Base-by-base conservation (phyloP, 2,797 vertebrate species). In the Xenopus petersii region DNA sequence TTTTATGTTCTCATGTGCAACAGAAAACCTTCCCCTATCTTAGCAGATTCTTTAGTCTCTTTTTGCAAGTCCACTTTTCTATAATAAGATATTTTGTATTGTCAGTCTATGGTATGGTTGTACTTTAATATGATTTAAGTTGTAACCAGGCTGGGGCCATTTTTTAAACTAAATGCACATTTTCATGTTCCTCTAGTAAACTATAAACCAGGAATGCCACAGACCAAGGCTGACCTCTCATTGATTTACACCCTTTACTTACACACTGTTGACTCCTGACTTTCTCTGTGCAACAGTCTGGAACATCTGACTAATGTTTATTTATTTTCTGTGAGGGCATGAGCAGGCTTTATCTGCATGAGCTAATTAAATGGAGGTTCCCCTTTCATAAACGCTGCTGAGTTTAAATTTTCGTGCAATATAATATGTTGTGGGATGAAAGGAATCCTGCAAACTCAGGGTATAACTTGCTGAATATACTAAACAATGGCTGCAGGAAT, bases 321-420 rank as follows among this genome's bases (percentile, higher is more conserved):
- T 30, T 30, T 76, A 71, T 76, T 26, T 51, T 76, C 71, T 66
- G 12, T 36, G 36, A 42, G 36, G 36, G 26, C 11, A 3, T 49
- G 42, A 1, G 13, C 51, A 47, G 55, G 54, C 21, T 63, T 54
- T 30, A 61, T 63, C 65, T 64, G 58, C 58, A 46, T n/a, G 13
- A 56, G 63, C 71, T 24, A 71, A 76, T 76, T 71, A 66, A n/a
- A 15, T 46, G 46, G 30, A 76, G 42, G 16, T 64, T 70, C 12
- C 58, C n/a, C 12, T 65, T 56, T 16, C 42, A 17, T 36, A 60
- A 65, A 66, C 65, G 24, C 42, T 67, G 63, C 64, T 55, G 68
- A 42, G 36, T 76, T 64, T 64, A 64, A 17, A n/a, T 36, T 64
- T 46, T n/a, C 24, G 12, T 66, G 24, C 64, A 17, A 47, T 36